phyloP scores from a whole-genome alignment of 2,797 vertebrate species.

The Dendrocincla fuliginosa region DNA sequence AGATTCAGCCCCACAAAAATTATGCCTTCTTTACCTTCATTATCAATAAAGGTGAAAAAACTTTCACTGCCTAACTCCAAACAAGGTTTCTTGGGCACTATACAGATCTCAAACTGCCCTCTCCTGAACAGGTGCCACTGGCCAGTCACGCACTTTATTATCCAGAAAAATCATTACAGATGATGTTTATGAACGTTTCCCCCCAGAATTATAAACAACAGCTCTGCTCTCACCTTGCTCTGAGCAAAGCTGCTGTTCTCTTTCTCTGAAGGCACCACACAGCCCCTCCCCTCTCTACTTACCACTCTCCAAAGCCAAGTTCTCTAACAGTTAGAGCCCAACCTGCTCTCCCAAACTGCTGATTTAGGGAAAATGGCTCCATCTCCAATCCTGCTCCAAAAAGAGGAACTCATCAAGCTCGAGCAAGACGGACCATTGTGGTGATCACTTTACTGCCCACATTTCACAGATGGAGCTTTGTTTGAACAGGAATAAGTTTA shows the following conservation, averaged over 20 bases:
- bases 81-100: accelerated
- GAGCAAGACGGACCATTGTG: accelerated
- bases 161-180: accelerated
- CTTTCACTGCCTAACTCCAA: neutral
- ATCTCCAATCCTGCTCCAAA: neutral
- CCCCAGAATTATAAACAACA: accelerated
- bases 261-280: neutral
- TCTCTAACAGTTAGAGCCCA: neutral
- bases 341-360: neutral
- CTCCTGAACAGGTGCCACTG: accelerated
- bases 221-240: neutral
- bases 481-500: neutral
- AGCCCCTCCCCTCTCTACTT: accelerated
- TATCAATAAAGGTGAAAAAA: accelerated
- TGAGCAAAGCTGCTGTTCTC: neutral
- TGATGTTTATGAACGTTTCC: neutral
- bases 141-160: accelerated
- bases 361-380: neutral
- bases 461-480: neutral
- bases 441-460: neutral
- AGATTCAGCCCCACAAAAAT: accelerated
- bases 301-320: neutral
- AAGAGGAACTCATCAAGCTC: neutral
- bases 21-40: neutral
- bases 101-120: accelerated